Conservation (phyloP, 2,797 vertebrate species). For the Botia almorhae region DNA sequence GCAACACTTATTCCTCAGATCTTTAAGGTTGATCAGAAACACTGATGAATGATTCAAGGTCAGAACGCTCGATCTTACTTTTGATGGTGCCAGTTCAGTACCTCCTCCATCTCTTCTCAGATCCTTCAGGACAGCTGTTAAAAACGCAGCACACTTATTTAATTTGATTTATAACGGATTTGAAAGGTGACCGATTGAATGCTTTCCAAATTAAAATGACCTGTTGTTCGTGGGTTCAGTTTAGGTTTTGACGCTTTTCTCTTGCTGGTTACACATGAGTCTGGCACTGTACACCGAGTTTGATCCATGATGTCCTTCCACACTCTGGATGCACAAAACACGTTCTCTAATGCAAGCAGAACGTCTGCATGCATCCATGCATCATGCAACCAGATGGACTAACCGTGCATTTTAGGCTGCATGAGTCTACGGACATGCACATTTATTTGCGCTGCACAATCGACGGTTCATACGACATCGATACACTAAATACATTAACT, state of each 20-base stretch:
- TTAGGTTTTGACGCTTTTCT: constrained; percentile 59
- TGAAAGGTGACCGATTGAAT: not conserved
- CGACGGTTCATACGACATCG: not conserved
- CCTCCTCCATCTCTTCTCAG: constrained; percentile 35
- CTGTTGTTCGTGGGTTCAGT: constrained; percentile 52
- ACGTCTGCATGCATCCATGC: not conserved
- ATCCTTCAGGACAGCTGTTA: constrained; percentile 30
- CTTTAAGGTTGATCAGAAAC: not conserved
- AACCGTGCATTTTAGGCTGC: not conserved
- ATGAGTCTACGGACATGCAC: not conserved
- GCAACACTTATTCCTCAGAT: not conserved
- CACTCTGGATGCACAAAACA: not conserved
- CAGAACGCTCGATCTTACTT: constrained; percentile 34
- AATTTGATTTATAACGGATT: not conserved
- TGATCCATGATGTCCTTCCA: constrained; percentile 49
- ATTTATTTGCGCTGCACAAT: not conserved
- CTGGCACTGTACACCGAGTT: constrained; percentile 45
- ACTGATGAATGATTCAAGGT: not conserved
- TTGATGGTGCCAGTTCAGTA: constrained; percentile 28
- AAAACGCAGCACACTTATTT: not conserved
- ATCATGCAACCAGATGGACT: not conserved
- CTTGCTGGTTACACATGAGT: constrained; percentile 52
- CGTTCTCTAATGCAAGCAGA: not conserved
- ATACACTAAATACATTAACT: not conserved
- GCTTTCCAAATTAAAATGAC: constrained; percentile 23